A percentile compares a stretch with the other conserved stretches of the same genome.
Evolutionary conservation across 2,797 vertebrate genomes (phyloP).

Genomic region (Sebastes ruberrimus): DNA sequence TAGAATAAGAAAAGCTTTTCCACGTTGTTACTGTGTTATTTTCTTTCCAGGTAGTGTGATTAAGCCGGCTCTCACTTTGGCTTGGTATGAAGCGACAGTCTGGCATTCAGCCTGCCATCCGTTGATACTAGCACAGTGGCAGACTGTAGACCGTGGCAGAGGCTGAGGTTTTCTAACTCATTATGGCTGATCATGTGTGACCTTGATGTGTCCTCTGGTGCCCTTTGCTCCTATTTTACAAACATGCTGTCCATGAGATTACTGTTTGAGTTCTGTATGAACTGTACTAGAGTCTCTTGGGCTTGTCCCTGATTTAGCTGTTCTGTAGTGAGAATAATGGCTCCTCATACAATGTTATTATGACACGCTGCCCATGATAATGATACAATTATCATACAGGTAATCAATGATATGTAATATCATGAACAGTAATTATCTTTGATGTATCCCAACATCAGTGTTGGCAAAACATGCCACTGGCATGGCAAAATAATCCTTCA

Average conservation of each 20-base stretch:
- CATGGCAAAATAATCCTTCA: neutral
- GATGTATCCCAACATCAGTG: neutral
- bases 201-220: constrained; percentile 52
- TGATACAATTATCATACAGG: neutral
- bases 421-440: neutral
- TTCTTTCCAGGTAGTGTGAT: constrained; percentile 53
- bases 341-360: neutral
- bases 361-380: neutral
- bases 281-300: neutral
- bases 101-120: constrained; percentile 42
- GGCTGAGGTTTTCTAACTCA: constrained; percentile 39
- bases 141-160: constrained; percentile 27
- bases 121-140: constrained; percentile 37
- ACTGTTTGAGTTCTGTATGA: neutral
- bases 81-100: constrained; percentile 31
- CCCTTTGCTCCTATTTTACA: constrained; percentile 26
- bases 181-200: constrained; percentile 51
- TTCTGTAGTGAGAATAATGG: neutral
- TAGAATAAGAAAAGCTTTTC: constrained; percentile 12
- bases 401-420: neutral
- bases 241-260: neutral
- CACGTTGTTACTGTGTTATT: constrained; percentile 17
- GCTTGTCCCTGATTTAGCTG: neutral
- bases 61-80: constrained; percentile 32
- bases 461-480: neutral